Evolutionary conservation across 2,888 invertebrate species (phyloP).

Genomic region (Lepidochrysops patricia): DNA sequence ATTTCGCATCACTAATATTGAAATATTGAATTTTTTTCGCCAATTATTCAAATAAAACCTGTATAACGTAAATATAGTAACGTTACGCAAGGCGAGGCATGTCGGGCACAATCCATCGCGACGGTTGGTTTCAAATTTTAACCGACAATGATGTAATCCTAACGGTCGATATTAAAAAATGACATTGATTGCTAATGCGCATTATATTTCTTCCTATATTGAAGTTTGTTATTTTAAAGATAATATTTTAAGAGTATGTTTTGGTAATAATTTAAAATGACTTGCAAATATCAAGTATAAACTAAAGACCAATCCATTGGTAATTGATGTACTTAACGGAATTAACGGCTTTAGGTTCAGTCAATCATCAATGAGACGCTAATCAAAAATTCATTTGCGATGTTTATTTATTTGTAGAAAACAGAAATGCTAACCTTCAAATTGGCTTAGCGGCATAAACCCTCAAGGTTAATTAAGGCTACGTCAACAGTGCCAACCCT

Average conservation of each 20-base stretch:
- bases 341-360: slow-evolving; percentile 1
- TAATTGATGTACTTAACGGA: slow-evolving; percentile 7
- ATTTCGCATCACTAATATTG: not conserved
- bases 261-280: not conserved
- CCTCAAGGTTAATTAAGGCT: slow-evolving; percentile 25
- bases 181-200: slow-evolving; percentile 45
- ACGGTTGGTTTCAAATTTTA: slow-evolving; percentile 36
- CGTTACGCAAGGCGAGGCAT: slow-evolving; percentile 51
- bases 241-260: slow-evolving; percentile 22
- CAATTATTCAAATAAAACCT: slow-evolving; percentile 10
- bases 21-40: not conserved
- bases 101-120: slow-evolving; percentile 37
- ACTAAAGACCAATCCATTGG: slow-evolving; percentile 4
- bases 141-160: slow-evolving; percentile 41
- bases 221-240: not conserved
- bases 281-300: not conserved
- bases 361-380: not conserved
- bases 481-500: slow-evolving; percentile 20
- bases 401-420: slow-evolving; percentile 7
- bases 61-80: slow-evolving; percentile 26
- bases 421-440: slow-evolving; percentile 8
- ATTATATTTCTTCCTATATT: slow-evolving; percentile 14
- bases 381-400: slow-evolving; percentile 4
- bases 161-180: slow-evolving; percentile 34
- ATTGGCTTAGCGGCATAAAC: slow-evolving; percentile 25